Evolutionary conservation across 92 coral and sea anemone species (phyloP).

Genomic region (Parazoanthus swiftii): DNA sequence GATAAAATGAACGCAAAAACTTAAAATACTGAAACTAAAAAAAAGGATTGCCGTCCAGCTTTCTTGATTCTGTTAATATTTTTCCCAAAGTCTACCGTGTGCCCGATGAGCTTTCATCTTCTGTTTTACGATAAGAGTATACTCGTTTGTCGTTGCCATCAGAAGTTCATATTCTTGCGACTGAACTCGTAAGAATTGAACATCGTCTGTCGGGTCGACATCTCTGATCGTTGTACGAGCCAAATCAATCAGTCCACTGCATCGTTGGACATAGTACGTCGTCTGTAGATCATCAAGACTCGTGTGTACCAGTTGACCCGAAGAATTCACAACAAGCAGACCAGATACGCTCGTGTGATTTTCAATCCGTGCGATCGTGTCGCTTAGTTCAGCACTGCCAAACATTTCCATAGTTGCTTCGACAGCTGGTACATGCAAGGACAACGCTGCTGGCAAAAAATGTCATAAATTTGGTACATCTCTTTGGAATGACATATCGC

Average conservation of each 20-base stretch:
- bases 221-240: slow-evolving; percentile 67
- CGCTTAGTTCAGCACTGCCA: slow-evolving; percentile 50
- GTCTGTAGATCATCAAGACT: slow-evolving; percentile 65
- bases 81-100: slow-evolving; percentile 9
- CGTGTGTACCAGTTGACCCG: slow-evolving; percentile 59
- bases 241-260: slow-evolving; percentile 52
- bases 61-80: not conserved
- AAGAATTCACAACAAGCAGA: slow-evolving; percentile 56
- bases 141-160: slow-evolving; percentile 70
- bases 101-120: slow-evolving; percentile 20
- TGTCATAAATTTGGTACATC: not conserved
- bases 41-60: not conserved
- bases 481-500: not conserved
- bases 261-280: slow-evolving; percentile 60
- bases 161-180: slow-evolving; percentile 72
- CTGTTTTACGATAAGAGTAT: slow-evolving; percentile 69
- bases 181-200: slow-evolving; percentile 69
- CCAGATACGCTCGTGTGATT: slow-evolving; percentile 70
- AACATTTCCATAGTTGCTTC: slow-evolving; percentile 37
- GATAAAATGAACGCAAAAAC: not conserved
- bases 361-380: slow-evolving; percentile 70
- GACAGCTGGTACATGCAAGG: not conserved
- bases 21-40: not conserved
- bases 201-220: slow-evolving; percentile 75
- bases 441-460: not conserved